phyloP scores from a whole-genome alignment of 2,113 vertebrate genomes.

The Psettodes erumei region DNA sequence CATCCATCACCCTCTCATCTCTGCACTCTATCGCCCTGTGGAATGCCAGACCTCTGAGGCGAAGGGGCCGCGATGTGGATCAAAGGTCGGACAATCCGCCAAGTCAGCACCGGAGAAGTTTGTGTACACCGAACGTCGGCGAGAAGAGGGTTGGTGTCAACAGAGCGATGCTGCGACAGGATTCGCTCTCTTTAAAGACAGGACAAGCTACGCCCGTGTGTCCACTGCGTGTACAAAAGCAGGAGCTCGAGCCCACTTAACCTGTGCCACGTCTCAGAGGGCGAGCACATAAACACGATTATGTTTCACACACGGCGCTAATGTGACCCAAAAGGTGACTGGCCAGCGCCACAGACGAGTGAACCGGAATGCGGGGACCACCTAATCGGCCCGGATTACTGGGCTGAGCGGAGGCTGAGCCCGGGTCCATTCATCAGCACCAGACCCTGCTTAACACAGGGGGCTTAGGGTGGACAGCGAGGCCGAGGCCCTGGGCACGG shows the following conservation, averaged over 20 bases:
- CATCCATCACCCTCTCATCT: slow-evolving; percentile 78
- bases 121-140: slow-evolving; percentile 41
- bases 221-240: neutral
- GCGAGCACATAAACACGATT: slow-evolving; percentile 33
- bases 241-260: neutral
- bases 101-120: slow-evolving; percentile 72
- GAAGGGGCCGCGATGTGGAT: slow-evolving; percentile 55
- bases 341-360: slow-evolving; percentile 70
- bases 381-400: slow-evolving; percentile 80
- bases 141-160: slow-evolving; percentile 15
- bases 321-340: slow-evolving; percentile 58
- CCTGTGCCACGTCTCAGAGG: neutral
- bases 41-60: slow-evolving; percentile 77
- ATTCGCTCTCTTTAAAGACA: slow-evolving; percentile 13
- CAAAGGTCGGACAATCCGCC: slow-evolving; percentile 74
- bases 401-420: slow-evolving; percentile 69
- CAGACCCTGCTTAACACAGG: slow-evolving; percentile 80
- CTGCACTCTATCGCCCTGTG: slow-evolving; percentile 71
- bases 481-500: slow-evolving; percentile 50
- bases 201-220: slow-evolving; percentile 2
- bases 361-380: slow-evolving; percentile 79
- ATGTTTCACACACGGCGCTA: slow-evolving; percentile 34
- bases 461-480: slow-evolving; percentile 74
- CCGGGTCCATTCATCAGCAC: slow-evolving; percentile 79
- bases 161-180: neutral